A percentile compares a stretch with the other conserved stretches of the same genome.
These are phyloP conservation scores for Mantis religiosa DNA, from an alignment of 2,888 invertebrate genomes.

Conservation along the genomic window DNA sequence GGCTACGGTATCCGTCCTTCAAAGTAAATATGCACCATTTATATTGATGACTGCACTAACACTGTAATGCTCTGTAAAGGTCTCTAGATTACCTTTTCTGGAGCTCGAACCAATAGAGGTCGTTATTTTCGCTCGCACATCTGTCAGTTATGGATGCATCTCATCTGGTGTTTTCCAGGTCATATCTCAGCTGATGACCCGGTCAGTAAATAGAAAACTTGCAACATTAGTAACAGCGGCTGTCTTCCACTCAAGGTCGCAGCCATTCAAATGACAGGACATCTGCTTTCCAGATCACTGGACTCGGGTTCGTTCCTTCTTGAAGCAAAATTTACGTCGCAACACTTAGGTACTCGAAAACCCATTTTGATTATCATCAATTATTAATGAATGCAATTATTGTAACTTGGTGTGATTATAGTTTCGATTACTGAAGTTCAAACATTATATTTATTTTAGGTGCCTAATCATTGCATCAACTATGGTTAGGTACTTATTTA, in stretches of 20 bases:
- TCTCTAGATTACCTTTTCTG: not conserved
- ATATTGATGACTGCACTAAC: not conserved
- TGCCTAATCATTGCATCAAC: too few species aligned
- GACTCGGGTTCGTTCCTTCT: not conserved
- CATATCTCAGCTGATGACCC: not conserved
- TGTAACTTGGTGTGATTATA: too few species aligned
- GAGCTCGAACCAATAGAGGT: not conserved
- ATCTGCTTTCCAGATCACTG: not conserved
- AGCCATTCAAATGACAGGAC: not conserved
- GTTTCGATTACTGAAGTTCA: too few species aligned
- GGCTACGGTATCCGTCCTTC: too few species aligned
- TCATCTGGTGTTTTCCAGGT: not conserved
- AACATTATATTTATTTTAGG: too few species aligned
- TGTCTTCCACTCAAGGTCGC: not conserved
- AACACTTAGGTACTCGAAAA: too few species aligned
- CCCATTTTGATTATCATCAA: too few species aligned
- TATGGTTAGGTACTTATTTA: too few species aligned
- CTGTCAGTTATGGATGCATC: not conserved
- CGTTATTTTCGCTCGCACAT: not conserved
- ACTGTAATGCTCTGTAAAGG: not conserved
- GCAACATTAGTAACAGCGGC: not conserved
- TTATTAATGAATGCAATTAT: too few species aligned
- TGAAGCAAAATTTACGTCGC: too few species aligned
- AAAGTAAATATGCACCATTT: too few species aligned
- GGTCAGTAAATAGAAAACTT: not conserved